Base-by-base conservation (phyloP, 2,888 invertebrate genomes). In the Harpalus rufipes region DNA sequence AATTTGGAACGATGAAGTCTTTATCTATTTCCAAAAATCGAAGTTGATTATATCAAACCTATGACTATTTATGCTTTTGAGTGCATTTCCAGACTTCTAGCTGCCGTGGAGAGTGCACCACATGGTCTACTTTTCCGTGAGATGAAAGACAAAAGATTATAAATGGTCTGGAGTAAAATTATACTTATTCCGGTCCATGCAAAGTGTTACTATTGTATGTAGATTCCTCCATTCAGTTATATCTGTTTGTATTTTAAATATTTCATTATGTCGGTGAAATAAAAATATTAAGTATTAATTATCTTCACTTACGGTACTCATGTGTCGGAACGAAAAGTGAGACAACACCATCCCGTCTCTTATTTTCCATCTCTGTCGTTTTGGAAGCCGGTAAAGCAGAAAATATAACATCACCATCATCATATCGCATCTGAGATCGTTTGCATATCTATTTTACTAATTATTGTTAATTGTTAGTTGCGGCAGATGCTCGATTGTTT, bases 401-500 rank as follows among this genome's bases (percentile, higher is more conserved):
- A 83, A 83, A 83, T 74, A 74, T 83, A 82, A 56, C 72, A 51
- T 51, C 44, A 51, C 32, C 32, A 5, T 32, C 32, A 32, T 51
- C 44, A 51, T 51, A 51, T 51, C 44, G 44, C 12, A 10, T 79
- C 79, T 51, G 56, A n/a, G 25, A 21, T 16, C 83, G 83, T 83
- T 83, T 83, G 83, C 83, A 83, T 83, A 83, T 83, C 56, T 32
- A 72, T 82, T 82, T 83, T 83, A 83, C 74, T 83, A 83, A 83
- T 83, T 83, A 83, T 83, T 83, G 83, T 83, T 83, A 83, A 83
- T 83, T 83, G 74, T 83, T 83, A 74, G 25, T 72, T 83, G 41
- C 51, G 16, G 72, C 72, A 74, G 72, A 74, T 83, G 72, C 39
- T n/a, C 56, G 68, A 65, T 81, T 81, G 81, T 81, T 41, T 51